These are phyloP conservation scores for Osmerus eperlanus DNA, from an alignment of 2,113 vertebrate genomes.

Conservation along the genomic window DNA sequence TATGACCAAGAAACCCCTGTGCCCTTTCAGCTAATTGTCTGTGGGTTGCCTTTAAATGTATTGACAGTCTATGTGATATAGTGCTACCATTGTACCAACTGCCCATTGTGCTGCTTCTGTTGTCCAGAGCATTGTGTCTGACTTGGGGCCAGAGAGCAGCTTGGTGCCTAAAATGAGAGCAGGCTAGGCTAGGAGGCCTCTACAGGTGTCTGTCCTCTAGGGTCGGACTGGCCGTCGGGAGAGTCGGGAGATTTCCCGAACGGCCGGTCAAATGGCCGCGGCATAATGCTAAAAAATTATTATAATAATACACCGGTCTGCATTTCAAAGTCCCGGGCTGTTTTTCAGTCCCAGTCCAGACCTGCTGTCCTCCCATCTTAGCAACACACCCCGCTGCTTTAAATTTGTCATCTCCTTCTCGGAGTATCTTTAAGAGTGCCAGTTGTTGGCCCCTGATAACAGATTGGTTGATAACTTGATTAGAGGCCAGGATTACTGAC, in stretches of 20 bases:
- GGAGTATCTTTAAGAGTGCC: constrained; percentile 77
- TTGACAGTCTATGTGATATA: constrained; percentile 75
- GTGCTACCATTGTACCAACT: constrained; percentile 68
- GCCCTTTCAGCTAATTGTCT: constrained; percentile 78
- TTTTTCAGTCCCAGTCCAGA: too few species aligned
- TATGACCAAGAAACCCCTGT: constrained; percentile 57
- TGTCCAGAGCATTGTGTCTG: constrained; percentile 49
- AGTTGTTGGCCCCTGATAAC: constrained; percentile 62
- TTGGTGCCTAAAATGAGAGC: constrained; percentile 63
- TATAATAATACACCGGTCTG: too few species aligned
- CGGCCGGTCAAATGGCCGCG: too few species aligned
- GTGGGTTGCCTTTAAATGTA: constrained; percentile 73
- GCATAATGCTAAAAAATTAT: too few species aligned
- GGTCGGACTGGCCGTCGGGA: too few species aligned
- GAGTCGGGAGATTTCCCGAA: too few species aligned
- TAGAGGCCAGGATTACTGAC: constrained; percentile 77
- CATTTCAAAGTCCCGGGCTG: too few species aligned
- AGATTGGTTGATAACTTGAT: constrained; percentile 86
- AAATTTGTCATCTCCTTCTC: constrained; percentile 86
- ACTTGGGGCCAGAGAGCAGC: constrained; percentile 59
- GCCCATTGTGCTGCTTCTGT: constrained; percentile 65
- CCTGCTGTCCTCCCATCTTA: constrained; percentile 59
- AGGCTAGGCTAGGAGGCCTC: constrained; percentile 55
- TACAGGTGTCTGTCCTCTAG: constrained; percentile 73
- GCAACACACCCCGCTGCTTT: constrained; percentile 81